Base-by-base conservation (phyloP, 2,797 vertebrate genomes). In the Lindbergichthys nudifrons region DNA sequence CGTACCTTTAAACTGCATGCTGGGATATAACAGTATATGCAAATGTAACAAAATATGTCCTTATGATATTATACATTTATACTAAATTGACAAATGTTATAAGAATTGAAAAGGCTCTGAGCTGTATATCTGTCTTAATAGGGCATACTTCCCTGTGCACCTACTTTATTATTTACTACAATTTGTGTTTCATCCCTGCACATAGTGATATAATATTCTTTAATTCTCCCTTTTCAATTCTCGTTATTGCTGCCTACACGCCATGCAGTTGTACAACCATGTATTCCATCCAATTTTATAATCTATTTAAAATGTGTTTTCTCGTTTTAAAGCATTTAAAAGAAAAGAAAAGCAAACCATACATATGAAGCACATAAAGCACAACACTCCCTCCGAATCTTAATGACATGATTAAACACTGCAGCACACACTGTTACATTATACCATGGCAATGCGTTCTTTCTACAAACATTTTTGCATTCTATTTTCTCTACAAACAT, bases 401-500 rank as follows among this genome's bases (percentile, higher is more conserved):
- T 68, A 88, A 82, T 54, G 59, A 52, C 76, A 39, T 16, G 36
- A 75, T 85, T 77, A 62, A 56, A 46, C 11, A 9, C 63, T 11
- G 58, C 57, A 36, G 61, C 15, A 6, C 59, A 79, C 70, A 74
- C 61, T 77, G 54, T 53, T 64, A 69, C 64, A 56, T 53, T 51
- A 26, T 18, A 53, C 47, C 54, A 77, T 70, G 21, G 71, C 72
- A 41, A 61, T 47, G 30, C 14, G 1, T 69, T 58, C 26, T 54
- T 70, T 82, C 59, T 47, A 46, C 80, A 88, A 89, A 90, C 79
- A 32, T 36, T 6, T 78, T 70, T 26, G 71, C 72, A 41, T 64
- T 47, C 36, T 15, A 1, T 69, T 58, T 23, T 54, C 72, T 82
- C 59, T 47, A 48, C 80, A 88, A 89, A 90, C 83, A 85, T 80